Base-by-base conservation (phyloP, 1,140 invertebrate genomes). In the Odontomachus brunneus region DNA sequence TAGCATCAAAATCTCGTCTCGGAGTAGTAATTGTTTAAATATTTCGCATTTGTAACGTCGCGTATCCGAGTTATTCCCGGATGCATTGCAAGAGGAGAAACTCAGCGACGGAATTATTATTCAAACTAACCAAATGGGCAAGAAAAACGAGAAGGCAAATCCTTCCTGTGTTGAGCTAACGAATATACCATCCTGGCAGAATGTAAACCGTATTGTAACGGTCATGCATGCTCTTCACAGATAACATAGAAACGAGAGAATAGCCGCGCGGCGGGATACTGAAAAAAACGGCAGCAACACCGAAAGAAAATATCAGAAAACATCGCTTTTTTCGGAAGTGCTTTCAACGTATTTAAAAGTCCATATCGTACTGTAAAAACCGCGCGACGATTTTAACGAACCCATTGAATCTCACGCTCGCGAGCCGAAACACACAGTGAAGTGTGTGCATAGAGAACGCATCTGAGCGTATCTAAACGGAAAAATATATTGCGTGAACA, bases 311-410 rank as follows among this genome's bases (percentile, higher is more conserved):
- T 69, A 57, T 22, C 33, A 59, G 33, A 26, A 15, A 71, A 71
- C 75, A 26, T 3, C 7, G 33, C 2, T 44, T 80, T 66, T 66
- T 80, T 80, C 29, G 51, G 33, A 80, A 69, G 33, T 80, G 51
- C 75, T 80, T 71, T 80, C 17, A 71, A 17, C n/a, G 24, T 65
- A 71, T 80, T 80, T 80, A 71, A 80, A 69, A 71, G 75, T 67
- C 22, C 12, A 55, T 71, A 71, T 29, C 38, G 63, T 29, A 38
- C 44, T 24, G 49, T 71, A 80, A 80, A n/a, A 80, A 69, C 38
- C 24, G 26, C 22, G 24, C 33, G 53, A 80, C 65, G 38, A 57
- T 80, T 71, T 51, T 80, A 69, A 80, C 75, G 63, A 29, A 59
- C 22, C 65, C 24, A 57, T 71, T 80, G 65, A 48, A 71, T 59